Evolutionary conservation across 2,113 vertebrate genomes (phyloP).

Genomic region (Carlito syrichta): DNA sequence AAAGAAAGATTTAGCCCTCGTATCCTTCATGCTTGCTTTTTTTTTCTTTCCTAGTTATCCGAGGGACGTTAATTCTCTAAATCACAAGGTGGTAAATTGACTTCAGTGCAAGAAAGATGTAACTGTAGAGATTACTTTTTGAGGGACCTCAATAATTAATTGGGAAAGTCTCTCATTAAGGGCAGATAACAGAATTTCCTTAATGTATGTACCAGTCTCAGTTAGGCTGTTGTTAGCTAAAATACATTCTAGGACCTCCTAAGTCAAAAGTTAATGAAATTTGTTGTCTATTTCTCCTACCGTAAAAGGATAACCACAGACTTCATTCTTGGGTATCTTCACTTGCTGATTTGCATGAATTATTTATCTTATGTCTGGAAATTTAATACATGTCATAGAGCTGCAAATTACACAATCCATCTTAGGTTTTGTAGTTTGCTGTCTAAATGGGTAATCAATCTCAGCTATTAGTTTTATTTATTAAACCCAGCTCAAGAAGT

Average conservation of each 20-base stretch:
- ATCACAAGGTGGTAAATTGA: neutral
- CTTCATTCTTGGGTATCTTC: constrained; percentile 38
- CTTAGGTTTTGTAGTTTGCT: constrained; percentile 52
- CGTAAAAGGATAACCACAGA: neutral
- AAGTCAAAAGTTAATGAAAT: constrained; percentile 36
- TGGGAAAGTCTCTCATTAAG: constrained; percentile 4
- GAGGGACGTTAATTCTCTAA: neutral
- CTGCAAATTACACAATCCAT: constrained; percentile 56
- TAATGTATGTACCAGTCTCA: neutral
- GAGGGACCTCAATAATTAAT: neutral
- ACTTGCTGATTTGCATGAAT: constrained; percentile 61
- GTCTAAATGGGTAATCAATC: constrained; percentile 30
- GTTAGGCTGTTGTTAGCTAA: constrained; percentile 31
- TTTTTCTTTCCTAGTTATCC: neutral
- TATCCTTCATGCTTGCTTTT: neutral
- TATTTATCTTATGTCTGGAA: constrained; percentile 65
- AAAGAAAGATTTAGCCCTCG: neutral
- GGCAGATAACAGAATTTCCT: constrained; percentile 19
- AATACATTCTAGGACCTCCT: neutral
- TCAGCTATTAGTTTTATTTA: constrained; percentile 64
- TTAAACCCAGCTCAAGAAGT: constrained; percentile 31
- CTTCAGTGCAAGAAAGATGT: neutral
- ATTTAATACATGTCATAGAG: constrained; percentile 55
- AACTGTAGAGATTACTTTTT: neutral
- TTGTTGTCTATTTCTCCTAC: constrained; percentile 44